Conservation (phyloP, 2,888 invertebrate genomes). For the Cryptus armator region DNA sequence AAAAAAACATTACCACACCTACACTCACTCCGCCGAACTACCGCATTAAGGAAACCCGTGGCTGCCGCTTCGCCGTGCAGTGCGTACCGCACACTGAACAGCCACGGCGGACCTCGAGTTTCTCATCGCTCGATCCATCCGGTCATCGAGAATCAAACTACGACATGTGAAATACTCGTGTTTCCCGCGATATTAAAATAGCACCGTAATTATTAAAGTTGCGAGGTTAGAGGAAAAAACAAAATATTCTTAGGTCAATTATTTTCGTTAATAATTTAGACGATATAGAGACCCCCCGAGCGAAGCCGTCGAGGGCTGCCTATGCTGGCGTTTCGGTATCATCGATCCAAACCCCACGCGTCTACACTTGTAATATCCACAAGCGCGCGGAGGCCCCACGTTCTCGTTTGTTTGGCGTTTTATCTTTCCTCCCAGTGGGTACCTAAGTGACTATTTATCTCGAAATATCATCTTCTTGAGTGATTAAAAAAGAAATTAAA, state of each 20-base stretch:
- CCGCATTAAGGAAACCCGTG: too few species aligned
- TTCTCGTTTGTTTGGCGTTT: slow-evolving; percentile 6
- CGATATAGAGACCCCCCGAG: slow-evolving; percentile 8
- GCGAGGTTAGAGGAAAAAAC: neutral
- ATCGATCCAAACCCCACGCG: slow-evolving; percentile 53
- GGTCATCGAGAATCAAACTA: too few species aligned
- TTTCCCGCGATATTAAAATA: neutral
- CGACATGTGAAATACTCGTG: neutral
- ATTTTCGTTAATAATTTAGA: slow-evolving; percentile 16
- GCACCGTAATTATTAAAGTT: neutral
- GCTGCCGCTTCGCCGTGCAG: too few species aligned
- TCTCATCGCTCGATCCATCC: too few species aligned
- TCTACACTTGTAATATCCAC: slow-evolving; percentile 24
- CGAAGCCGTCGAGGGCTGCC: slow-evolving; percentile 39
- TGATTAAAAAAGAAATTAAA: neutral
- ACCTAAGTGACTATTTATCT: neutral
- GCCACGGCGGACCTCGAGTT: too few species aligned
- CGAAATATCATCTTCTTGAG: neutral
- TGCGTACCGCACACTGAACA: too few species aligned
- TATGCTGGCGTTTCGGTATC: slow-evolving; percentile 56
- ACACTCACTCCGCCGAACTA: too few species aligned
- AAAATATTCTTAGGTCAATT: neutral
- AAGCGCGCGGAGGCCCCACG: neutral
- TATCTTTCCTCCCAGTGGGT: neutral
- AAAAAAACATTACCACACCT: too few species aligned